Base-by-base conservation (phyloP, 2,888 invertebrate genomes). In the Volucella inanis region DNA sequence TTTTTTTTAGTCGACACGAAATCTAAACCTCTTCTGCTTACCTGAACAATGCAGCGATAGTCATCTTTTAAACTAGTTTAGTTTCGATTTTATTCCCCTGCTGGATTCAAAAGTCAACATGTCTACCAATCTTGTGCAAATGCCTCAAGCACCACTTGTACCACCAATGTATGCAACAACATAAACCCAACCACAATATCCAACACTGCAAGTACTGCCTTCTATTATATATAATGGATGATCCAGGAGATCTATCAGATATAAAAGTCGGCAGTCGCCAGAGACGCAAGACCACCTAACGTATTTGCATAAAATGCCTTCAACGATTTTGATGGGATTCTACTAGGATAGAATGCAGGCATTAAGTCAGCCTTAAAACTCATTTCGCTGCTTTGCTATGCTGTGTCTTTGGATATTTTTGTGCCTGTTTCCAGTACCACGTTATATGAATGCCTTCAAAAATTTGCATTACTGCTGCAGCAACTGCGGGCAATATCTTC, bases 401-500 rank as follows among this genome's bases (percentile, higher is more conserved):
- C n/a, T n/a, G n/a, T n/a, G n/a, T n/a, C n/a, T n/a, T n/a, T n/a
- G n/a, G n/a, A n/a, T n/a, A n/a, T n/a, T 88, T 0, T 0, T 88
- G 2, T 89, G 87, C 41, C 38, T 88, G 22, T 81, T 61, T 2
- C 89, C 89, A 0, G 14, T 89, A 55, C 89, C 89, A 0, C 89
- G 89, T 39, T 87, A 78, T 71, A 68, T 89, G 15, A 87, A 87
- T 11, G 87, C 87, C 15, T 89, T 88, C 75, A 79, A 87, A 72
- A 88, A 80, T 12, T 43, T 76, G 12, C 87, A 89, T 68, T 89
- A 89, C 38, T 88, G 87, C 64, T 89, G 89, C 84, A 78, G 57
- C 39, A 79, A 83, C 38, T 89, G 89, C 54, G 87, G 89, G 72
- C 88, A 88, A 31, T 89, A 85, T 22, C 54, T 89, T 22, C 89